These are phyloP conservation scores for Corythornis madagascariensis DNA, from an alignment of 2,113 vertebrate species.

Conservation along the genomic window DNA sequence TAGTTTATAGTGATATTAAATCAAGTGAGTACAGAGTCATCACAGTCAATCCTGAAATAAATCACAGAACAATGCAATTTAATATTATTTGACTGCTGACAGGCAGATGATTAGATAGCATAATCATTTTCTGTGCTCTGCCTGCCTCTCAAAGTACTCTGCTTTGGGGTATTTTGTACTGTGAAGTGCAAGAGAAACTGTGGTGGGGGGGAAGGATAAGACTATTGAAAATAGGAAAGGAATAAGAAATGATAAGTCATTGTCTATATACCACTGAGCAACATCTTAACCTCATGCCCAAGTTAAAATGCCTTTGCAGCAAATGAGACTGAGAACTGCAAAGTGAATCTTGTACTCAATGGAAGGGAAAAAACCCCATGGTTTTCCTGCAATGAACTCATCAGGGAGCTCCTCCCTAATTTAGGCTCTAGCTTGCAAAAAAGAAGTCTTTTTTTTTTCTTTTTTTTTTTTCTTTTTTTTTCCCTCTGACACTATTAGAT, in stretches of 20 bases:
- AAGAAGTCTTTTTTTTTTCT: not conserved
- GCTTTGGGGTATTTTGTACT: not conserved
- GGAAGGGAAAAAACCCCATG: not conserved
- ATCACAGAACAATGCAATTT: conserved; percentile 70
- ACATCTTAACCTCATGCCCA: not conserved
- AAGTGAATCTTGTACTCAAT: conserved; percentile 12
- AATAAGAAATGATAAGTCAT: not conserved
- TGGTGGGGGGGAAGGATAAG: accelerated
- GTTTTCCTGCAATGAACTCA: conserved; percentile 57
- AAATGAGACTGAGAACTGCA: not conserved
- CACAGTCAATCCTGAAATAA: conserved; percentile 52
- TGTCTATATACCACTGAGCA: not conserved
- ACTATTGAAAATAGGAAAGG: not conserved
- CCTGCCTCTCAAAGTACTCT: conserved; percentile 38
- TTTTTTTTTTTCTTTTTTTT: not conserved
- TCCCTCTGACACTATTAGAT: conserved; percentile 73
- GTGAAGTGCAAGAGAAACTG: not conserved
- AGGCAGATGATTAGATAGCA: conserved; percentile 59
- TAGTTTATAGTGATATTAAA: conserved; percentile 56
- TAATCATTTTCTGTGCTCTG: conserved; percentile 38
- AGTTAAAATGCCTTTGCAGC: conserved; percentile 42
- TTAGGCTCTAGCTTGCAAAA: conserved; percentile 62
- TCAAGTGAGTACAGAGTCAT: conserved; percentile 29
- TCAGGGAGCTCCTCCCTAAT: conserved; percentile 69
- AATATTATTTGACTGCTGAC: conserved; percentile 70